Conservation (phyloP, 1,140 invertebrate species). For the Drosophila lacertosa region DNA sequence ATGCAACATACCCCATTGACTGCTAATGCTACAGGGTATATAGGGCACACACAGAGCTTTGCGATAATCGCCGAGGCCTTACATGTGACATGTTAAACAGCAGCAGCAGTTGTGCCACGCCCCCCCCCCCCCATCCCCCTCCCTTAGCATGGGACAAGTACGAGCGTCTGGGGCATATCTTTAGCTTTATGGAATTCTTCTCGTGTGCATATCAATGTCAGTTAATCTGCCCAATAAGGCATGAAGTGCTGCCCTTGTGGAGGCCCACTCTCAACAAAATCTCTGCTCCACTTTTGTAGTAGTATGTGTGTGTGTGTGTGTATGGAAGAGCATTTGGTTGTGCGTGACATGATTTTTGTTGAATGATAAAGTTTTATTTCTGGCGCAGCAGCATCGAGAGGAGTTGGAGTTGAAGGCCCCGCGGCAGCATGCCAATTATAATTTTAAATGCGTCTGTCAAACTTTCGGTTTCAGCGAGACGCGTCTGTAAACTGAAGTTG, state of each 20-base stretch:
- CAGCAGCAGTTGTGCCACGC: conserved; percentile 27
- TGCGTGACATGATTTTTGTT: conserved; percentile 66
- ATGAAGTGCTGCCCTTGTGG: conserved; percentile 38
- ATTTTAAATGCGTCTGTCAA: conserved; percentile 73
- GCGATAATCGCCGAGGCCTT: conserved; percentile 43
- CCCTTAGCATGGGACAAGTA: conserved; percentile 27
- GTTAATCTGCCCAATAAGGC: conserved; percentile 56
- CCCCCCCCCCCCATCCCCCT: neutral
- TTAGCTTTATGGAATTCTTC: conserved; percentile 47
- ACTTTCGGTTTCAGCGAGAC: conserved; percentile 44
- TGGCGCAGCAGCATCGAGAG: conserved; percentile 23
- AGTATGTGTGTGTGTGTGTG: neutral
- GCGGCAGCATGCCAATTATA: conserved; percentile 69
- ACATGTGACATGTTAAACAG: conserved; percentile 55
- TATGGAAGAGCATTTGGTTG: conserved; percentile 6
- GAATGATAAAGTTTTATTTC: conserved; percentile 56
- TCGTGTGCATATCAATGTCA: conserved; percentile 55
- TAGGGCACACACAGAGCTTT: conserved; percentile 36
- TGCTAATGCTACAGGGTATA: conserved; percentile 9
- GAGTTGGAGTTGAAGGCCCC: conserved; percentile 4
- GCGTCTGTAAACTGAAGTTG: conserved; percentile 3
- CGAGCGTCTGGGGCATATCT: conserved; percentile 31
- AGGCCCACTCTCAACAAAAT: conserved; percentile 18
- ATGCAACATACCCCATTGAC: conserved; percentile 3
- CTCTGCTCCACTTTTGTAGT: conserved; percentile 39